These are phyloP conservation scores for Entomyzon cyanotis DNA, from an alignment of 2,113 vertebrate species.

Conservation along the genomic window DNA sequence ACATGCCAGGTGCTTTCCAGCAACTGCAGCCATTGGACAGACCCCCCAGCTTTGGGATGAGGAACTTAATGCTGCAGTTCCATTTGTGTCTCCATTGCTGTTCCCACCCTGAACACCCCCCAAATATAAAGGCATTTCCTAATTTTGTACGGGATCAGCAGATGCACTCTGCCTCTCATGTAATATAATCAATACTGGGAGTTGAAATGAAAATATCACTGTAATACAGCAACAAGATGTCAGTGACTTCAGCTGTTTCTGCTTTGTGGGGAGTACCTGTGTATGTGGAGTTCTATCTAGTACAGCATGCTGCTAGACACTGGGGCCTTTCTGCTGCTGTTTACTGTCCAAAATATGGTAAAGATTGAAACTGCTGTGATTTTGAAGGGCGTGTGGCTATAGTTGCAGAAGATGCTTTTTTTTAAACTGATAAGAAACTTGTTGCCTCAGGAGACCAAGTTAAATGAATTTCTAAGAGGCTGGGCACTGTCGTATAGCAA, in stretches of 20 bases:
- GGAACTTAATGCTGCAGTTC: background rate
- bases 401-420: background rate
- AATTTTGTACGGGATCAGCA: background rate
- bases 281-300: background rate
- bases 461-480: background rate
- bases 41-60: background rate
- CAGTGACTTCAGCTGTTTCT: background rate
- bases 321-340: background rate
- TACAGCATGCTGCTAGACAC: background rate
- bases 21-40: background rate
- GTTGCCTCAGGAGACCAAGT: background rate
- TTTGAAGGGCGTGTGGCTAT: background rate
- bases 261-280: background rate
- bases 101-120: background rate
- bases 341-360: background rate
- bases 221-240: background rate
- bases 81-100: fast-evolving
- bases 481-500: background rate
- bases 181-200: fast-evolving
- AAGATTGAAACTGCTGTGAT: background rate
- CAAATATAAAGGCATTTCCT: background rate
- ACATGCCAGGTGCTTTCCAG: background rate
- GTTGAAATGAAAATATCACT: background rate
- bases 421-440: background rate
- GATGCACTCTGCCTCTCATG: background rate